These are phyloP conservation scores for Trachelus iudaicus DNA, from an alignment of 2,888 invertebrate genomes.

Conservation along the genomic window DNA sequence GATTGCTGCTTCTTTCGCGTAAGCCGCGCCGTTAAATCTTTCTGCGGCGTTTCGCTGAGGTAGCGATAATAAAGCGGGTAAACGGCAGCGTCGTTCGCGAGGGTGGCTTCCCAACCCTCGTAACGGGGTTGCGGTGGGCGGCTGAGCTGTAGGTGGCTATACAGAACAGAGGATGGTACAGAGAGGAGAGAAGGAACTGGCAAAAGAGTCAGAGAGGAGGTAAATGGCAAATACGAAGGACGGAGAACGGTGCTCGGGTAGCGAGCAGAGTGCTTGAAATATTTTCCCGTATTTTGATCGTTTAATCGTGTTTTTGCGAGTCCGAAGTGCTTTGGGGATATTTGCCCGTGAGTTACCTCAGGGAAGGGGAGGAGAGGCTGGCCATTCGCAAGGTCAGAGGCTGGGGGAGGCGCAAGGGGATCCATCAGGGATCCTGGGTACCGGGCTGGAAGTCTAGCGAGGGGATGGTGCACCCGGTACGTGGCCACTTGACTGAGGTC, in stretches of 20 bases:
- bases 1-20: background rate
- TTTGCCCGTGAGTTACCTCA: too few species aligned
- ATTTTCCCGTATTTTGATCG: conserved; percentile 31
- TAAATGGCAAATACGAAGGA: background rate
- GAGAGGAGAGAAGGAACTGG: background rate
- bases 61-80: background rate
- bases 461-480: background rate
- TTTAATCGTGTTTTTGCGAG: conserved; percentile 25
- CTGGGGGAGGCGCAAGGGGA: background rate
- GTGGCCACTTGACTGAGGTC: background rate
- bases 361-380: background rate
- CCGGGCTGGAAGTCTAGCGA: background rate
- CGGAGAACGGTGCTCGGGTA: background rate
- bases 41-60: background rate
- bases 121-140: background rate
- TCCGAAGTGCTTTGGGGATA: background rate
- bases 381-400: conserved; percentile 4
- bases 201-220: background rate
- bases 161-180: background rate
- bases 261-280: conserved; percentile 9
- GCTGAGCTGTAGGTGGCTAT: background rate
- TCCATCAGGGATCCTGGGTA: background rate
- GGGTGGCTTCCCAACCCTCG: background rate
- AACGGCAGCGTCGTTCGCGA: background rate
- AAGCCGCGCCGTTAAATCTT: background rate